phyloP scores from a whole-genome alignment of 2,888 invertebrate genomes.

The Rhamnusium bicolor region DNA sequence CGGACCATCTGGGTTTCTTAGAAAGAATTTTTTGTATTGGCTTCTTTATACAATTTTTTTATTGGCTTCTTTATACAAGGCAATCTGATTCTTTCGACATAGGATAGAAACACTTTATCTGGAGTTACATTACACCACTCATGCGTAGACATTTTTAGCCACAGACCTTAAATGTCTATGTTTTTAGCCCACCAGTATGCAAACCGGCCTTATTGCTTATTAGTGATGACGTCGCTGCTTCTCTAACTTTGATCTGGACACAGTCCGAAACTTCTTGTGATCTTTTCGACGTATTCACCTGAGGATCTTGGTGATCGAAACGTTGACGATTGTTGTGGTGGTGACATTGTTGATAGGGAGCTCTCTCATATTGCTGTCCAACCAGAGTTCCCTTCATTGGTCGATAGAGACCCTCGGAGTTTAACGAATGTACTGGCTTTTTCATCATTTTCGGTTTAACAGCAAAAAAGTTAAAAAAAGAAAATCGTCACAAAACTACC shows the following conservation, averaged over 20 bases:
- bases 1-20: conserved; percentile 18
- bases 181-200: conserved; percentile 36
- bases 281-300: not conserved
- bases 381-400: conserved; percentile 7
- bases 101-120: conserved; percentile 24
- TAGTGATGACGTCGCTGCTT: not conserved
- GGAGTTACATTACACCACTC: conserved; percentile 29
- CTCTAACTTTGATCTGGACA: not conserved
- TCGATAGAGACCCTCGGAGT: not conserved
- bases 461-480: too few relatives aligned
- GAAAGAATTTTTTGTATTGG: conserved; percentile 16
- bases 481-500: too few relatives aligned
- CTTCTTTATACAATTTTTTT: conserved; percentile 18
- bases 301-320: not conserved
- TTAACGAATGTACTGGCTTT: not conserved
- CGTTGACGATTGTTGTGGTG: not conserved
- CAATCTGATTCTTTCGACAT: conserved; percentile 16
- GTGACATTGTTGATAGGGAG: not conserved
- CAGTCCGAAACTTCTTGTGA: not conserved
- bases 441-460: conserved; percentile 18
- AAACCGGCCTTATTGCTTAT: not conserved
- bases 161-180: too few relatives aligned
- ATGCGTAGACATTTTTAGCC: conserved; percentile 10
- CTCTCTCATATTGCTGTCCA: not conserved
- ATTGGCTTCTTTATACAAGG: conserved; percentile 27